These are phyloP conservation scores for Alloscopus bannaensis DNA, from an alignment of 2,888 invertebrate species.

Conservation along the genomic window DNA sequence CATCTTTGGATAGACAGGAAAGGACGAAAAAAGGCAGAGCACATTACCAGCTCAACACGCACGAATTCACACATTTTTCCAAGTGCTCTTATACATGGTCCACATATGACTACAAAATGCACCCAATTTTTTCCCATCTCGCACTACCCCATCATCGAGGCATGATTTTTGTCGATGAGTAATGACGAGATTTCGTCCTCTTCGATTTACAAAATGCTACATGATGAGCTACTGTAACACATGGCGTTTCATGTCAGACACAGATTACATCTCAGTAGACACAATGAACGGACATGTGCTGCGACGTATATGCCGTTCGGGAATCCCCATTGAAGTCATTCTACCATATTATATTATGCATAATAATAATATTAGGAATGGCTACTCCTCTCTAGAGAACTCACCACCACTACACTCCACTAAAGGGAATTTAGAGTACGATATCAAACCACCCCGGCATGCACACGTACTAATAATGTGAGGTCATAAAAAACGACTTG, in stretches of 20 bases:
- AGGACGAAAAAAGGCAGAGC: slow-evolving; percentile 4
- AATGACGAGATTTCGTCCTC: slow-evolving; percentile 38
- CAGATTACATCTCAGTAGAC: slow-evolving; percentile 20
- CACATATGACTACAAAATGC: no score
- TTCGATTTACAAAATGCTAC: no score
- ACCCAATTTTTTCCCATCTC: slow-evolving; percentile 10
- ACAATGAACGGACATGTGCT: slow-evolving; percentile 45
- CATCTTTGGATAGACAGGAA: no score
- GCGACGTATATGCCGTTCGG: slow-evolving; percentile 54
- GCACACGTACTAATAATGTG: slow-evolving; percentile 3
- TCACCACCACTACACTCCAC: background rate
- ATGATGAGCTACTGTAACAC: slow-evolving; percentile 1
- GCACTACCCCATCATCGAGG: slow-evolving; percentile 7
- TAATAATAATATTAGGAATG: slow-evolving; percentile 5
- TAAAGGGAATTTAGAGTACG: slow-evolving; percentile 9
- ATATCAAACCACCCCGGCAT: slow-evolving; percentile 26
- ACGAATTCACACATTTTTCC: background rate
- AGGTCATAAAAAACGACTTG: background rate
- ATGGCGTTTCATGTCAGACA: slow-evolving; percentile 21
- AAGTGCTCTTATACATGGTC: background rate
- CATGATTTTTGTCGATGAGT: slow-evolving; percentile 37
- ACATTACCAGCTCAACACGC: background rate
- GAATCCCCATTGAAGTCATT: slow-evolving; percentile 56
- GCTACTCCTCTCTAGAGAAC: slow-evolving; percentile 3
- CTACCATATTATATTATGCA: background rate